phyloP scores from a whole-genome alignment of 2,888 invertebrate genomes.

The Scaptomyza flava region DNA sequence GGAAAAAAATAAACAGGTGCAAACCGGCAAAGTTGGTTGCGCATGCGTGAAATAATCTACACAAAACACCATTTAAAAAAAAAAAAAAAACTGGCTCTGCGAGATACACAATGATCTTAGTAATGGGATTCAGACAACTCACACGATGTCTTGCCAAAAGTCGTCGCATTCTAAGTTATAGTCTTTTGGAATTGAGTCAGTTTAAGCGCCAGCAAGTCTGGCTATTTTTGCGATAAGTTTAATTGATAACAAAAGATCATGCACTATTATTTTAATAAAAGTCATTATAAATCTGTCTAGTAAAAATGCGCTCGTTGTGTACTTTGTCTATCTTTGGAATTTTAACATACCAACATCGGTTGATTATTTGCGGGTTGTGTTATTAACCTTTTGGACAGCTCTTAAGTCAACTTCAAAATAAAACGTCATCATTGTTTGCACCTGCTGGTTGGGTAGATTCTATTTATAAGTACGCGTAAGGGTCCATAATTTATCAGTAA shows the following conservation, averaged over 20 bases:
- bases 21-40: conserved; percentile 43
- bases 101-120: conserved; percentile 21
- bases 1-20: conserved; percentile 27
- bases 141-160: conserved; percentile 9
- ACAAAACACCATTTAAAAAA: conserved; percentile 3
- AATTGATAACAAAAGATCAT: conserved; percentile 2
- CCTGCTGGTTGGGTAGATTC: not conserved
- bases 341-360: conserved; percentile 20
- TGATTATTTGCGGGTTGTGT: conserved; percentile 30
- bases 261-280: not conserved
- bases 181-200: not conserved
- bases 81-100: conserved; percentile 25
- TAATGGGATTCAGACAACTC: conserved; percentile 29
- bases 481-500: conserved; percentile 20
- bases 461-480: conserved; percentile 24
- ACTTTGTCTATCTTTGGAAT: conserved; percentile 46
- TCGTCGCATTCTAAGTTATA: not conserved
- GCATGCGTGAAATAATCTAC: conserved; percentile 44
- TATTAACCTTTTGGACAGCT: conserved; percentile 40
- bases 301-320: conserved; percentile 21
- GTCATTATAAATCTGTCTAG: conserved; percentile 44
- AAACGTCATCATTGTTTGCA: conserved; percentile 58
- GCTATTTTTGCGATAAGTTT: conserved; percentile 3
- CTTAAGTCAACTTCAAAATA: conserved; percentile 18
- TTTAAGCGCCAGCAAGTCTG: conserved; percentile 44